phyloP scores from a whole-genome alignment of 2,113 vertebrate species.

The Promerops cafer region DNA sequence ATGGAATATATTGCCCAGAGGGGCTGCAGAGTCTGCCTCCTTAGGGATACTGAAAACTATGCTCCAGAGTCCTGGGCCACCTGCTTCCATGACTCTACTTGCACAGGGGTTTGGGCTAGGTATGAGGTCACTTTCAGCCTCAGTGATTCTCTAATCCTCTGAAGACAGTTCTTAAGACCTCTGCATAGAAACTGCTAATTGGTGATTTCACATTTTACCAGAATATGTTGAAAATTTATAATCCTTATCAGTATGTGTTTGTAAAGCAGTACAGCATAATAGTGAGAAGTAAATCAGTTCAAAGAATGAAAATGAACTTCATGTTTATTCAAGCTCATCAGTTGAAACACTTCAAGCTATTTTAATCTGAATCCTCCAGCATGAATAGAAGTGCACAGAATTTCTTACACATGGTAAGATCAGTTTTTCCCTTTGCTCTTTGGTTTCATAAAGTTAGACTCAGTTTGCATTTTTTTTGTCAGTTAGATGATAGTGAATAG shows the following conservation, averaged over 20 bases:
- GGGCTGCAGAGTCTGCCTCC: not conserved
- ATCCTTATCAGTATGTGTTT: not conserved
- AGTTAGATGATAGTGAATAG: not conserved
- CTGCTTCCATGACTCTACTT: not conserved
- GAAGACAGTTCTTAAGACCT: not conserved
- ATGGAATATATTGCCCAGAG: not conserved
- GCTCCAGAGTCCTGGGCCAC: not conserved
- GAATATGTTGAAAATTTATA: not conserved
- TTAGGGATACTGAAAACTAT: not conserved
- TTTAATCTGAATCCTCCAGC: not conserved
- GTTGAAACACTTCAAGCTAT: not conserved
- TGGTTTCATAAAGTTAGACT: not conserved
- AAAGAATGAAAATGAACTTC: not conserved
- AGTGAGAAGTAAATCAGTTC: not conserved
- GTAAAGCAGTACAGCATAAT: not conserved
- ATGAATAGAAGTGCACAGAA: not conserved
- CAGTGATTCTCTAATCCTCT: not conserved
- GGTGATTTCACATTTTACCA: not conserved
- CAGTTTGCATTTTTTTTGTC: not conserved
- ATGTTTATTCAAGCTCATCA: slow-evolving; percentile 6
- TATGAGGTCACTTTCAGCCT: not conserved
- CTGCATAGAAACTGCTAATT: not conserved
- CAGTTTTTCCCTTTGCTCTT: not conserved
- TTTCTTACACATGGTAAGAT: not conserved
- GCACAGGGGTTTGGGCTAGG: not conserved